Conservation (phyloP, 2,113 vertebrate genomes). For the Salvator merianae region DNA sequence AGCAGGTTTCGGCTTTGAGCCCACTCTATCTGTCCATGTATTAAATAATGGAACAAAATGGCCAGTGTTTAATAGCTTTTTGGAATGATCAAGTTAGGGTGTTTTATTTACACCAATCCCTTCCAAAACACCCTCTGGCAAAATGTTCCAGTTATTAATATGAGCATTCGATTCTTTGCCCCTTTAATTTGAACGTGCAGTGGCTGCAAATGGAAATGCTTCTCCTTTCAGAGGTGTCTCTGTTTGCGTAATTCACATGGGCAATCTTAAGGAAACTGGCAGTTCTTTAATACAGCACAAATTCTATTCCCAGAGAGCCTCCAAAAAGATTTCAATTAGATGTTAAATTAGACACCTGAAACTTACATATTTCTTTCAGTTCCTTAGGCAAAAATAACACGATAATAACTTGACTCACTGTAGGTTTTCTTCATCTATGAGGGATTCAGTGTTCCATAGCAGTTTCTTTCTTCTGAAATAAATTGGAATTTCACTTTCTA, state of each 20-base stretch:
- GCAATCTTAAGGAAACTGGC: slow-evolving; percentile 68
- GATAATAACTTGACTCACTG: slow-evolving; percentile 73
- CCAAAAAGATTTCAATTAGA: slow-evolving; percentile 73
- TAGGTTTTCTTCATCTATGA: slow-evolving; percentile 55
- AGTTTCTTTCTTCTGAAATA: slow-evolving; percentile 64
- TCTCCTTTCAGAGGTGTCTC: slow-evolving; percentile 53
- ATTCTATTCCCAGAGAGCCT: slow-evolving; percentile 66
- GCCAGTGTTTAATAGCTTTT: slow-evolving; percentile 45
- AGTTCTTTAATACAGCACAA: slow-evolving; percentile 64
- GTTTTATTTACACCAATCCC: slow-evolving; percentile 64
- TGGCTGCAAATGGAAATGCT: slow-evolving; percentile 64
- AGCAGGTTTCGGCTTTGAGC: slow-evolving; percentile 29
- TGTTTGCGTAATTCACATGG: slow-evolving; percentile 62
- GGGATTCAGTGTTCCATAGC: slow-evolving; percentile 45
- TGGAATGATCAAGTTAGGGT: slow-evolving; percentile 45
- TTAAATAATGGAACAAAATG: slow-evolving; percentile 45
- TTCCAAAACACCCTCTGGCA: slow-evolving; percentile 53
- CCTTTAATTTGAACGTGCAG: slow-evolving; percentile 61
- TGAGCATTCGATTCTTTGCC: slow-evolving; percentile 60
- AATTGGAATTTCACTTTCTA: slow-evolving; percentile 65
- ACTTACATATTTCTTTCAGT: slow-evolving; percentile 67
- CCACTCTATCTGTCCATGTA: slow-evolving; percentile 25
- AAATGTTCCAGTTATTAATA: slow-evolving; percentile 63
- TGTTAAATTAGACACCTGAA: slow-evolving; percentile 78
- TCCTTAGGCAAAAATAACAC: slow-evolving; percentile 76